These are phyloP conservation scores for Dasypolia templi DNA, from an alignment of 2,888 invertebrate species.

Conservation along the genomic window DNA sequence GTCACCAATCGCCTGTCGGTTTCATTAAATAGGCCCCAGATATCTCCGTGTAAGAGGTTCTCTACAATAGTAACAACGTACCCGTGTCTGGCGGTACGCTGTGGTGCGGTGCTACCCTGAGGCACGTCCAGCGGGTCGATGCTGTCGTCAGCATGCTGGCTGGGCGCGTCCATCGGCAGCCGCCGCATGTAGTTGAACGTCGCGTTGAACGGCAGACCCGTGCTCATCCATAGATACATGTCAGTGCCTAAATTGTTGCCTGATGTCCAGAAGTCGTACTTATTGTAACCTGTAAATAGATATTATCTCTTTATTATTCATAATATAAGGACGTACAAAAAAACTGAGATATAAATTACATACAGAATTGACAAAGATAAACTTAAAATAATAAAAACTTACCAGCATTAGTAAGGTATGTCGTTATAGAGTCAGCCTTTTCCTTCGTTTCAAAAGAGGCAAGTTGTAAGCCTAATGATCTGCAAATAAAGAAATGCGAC, in stretches of 20 bases:
- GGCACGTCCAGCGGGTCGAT: conserved; percentile 92
- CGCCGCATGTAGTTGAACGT: conserved; percentile 95
- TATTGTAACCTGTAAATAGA: conserved; percentile 91
- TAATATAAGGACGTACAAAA: not conserved
- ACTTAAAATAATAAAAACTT: conserved; percentile 47
- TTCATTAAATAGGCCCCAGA: not conserved
- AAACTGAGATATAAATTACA: not conserved
- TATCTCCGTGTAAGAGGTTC: not conserved
- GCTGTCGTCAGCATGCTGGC: conserved; percentile 89
- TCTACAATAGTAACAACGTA: conserved; percentile 72
- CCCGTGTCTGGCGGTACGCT: conserved; percentile 94
- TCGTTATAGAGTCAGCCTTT: conserved; percentile 95
- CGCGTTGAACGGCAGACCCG: conserved; percentile 96
- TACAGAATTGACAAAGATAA: not conserved
- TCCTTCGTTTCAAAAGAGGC: conserved; percentile 96
- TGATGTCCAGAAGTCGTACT: conserved; percentile 97
- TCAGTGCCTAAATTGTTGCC: conserved; percentile 96
- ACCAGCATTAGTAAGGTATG: conserved; percentile 95
- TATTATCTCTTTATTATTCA: not conserved
- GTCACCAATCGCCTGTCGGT: too few relatives aligned
- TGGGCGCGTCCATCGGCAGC: conserved; percentile 89
- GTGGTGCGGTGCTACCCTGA: conserved; percentile 94
- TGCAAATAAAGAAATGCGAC: conserved; percentile 70
- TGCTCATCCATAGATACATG: conserved; percentile 97
- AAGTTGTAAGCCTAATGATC: conserved; percentile 95